Evolutionary conservation across 2,113 vertebrate species (phyloP), one percentile per base, ranked within the genome.

Genomic region (Neodon shergylaensis): DNA sequence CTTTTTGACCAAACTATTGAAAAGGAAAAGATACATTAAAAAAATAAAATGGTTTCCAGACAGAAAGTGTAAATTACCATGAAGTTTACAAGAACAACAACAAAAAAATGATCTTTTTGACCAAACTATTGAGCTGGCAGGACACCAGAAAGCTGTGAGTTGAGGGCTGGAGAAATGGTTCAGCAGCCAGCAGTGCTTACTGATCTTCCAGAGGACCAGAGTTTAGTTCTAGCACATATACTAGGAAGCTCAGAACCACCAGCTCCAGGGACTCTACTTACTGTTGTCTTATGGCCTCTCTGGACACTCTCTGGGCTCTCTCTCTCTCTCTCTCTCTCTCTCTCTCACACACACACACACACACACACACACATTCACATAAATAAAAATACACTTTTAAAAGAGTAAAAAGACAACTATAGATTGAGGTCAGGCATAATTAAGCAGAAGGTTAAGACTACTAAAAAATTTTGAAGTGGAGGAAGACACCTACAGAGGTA

Each of bases 1-100:
- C 24, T 92, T 94, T 94, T 47, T 92, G 19, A 84, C 84, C 92
- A n/a, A n/a, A n/a, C n/a, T n/a, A n/a, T n/a, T n/a, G n/a, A 54
- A 95, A 70, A 95, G 88, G 24, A 5, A 47, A 72, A 91, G 24
- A 82, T 85, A 68, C 4, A 65, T 63, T 36, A 52, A 70, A 91
- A 94, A 90, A 92, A 92, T 58, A 77, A 9, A 2, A 13, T 79
- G 1, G 3, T 88, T 86, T 92, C 85, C 13, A 52, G 5, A 87
- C 9, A 74, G 54, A 91, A 61, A 77, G 61, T 31, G 54, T 88
- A 85, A 85, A 68, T 89, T 76, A 6, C 14, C 16, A 68, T 54
- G 52, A 92, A 77, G 39, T 73, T 87, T 10, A n/a, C 47, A 92
- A 72, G 19, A 93, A 58, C 52, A 54, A 54, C 52, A 54, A 54